phyloP scores from a whole-genome alignment of 2,113 vertebrate genomes.

The Hyperopisus bebe region DNA sequence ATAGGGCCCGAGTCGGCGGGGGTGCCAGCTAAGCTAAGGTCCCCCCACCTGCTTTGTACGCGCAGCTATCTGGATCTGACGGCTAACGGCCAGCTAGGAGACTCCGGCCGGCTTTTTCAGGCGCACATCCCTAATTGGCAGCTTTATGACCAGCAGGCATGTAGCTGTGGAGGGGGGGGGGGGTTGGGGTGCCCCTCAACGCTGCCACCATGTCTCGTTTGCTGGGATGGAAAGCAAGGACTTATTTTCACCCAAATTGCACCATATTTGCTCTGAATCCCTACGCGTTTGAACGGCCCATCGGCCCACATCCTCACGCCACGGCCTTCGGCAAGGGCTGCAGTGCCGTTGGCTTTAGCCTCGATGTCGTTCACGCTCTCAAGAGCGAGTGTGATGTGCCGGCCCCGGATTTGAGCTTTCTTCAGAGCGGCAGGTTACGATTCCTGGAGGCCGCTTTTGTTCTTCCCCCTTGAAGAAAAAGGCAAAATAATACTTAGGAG shows the following conservation, averaged over 20 bases:
- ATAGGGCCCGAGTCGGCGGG: not conserved
- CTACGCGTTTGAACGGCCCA: not conserved
- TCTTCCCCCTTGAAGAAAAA: not conserved
- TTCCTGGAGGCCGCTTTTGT: not conserved
- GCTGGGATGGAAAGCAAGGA: not conserved
- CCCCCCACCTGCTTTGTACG: slow-evolving; percentile 29
- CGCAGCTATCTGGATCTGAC: slow-evolving; percentile 33
- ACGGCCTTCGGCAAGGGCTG: not conserved
- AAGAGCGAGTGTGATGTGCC: not conserved
- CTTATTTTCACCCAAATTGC: not conserved
- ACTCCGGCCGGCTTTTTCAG: not conserved
- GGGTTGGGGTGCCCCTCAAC: not conserved
- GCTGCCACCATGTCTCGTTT: too few species aligned
- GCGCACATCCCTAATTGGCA: slow-evolving; percentile 17
- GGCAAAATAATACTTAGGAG: not conserved
- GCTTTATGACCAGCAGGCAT: slow-evolving; percentile 3
- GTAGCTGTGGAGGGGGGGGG: not conserved
- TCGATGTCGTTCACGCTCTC: not conserved
- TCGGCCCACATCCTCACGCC: not conserved
- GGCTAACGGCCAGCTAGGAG: slow-evolving; percentile 21
- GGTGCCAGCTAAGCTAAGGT: slow-evolving; percentile 4
- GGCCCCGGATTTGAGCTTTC: not conserved
- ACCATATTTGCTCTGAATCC: not conserved
- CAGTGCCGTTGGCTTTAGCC: not conserved
- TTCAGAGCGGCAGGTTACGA: not conserved